A percentile compares a stretch with the other conserved stretches of the same genome.
Conservation (phyloP, 2,888 invertebrate genomes). For the Catocala sponsa region DNA sequence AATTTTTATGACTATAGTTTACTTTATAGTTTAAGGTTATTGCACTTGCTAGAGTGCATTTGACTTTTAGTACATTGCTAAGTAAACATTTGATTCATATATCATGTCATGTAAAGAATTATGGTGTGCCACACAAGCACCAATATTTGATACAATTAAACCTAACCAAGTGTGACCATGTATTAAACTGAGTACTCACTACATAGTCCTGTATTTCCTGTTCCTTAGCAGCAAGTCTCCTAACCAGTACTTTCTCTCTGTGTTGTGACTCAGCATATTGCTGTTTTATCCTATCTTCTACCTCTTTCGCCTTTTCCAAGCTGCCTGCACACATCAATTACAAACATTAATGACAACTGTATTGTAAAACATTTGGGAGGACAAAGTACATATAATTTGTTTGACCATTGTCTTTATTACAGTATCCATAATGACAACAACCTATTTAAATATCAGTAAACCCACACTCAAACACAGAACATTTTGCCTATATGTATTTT, state of each 20-base stretch:
- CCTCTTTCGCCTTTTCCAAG: slow-evolving; percentile 91
- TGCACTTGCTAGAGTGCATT: too few species aligned
- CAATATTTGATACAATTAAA: too few species aligned
- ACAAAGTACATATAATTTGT: not conserved
- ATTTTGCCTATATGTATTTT: slow-evolving; percentile 32
- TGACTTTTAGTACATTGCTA: too few species aligned
- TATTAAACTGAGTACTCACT: slow-evolving; percentile 88
- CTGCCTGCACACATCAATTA: slow-evolving; percentile 87
- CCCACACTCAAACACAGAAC: slow-evolving; percentile 27
- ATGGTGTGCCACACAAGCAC: too few species aligned
- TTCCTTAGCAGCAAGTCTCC: slow-evolving; percentile 97
- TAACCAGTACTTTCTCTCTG: slow-evolving; percentile 96
- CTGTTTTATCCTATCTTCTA: slow-evolving; percentile 93
- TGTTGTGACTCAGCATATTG: slow-evolving; percentile 96
- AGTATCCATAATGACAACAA: slow-evolving; percentile 18
- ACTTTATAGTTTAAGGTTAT: too few species aligned
- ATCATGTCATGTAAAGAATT: too few species aligned
- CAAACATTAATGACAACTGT: slow-evolving; percentile 30
- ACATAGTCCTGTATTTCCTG: slow-evolving; percentile 98
- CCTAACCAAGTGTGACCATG: not conserved
- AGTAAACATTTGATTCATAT: too few species aligned
- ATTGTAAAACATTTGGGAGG: not conserved
- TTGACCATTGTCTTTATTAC: slow-evolving; percentile 13
- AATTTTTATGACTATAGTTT: too few species aligned
- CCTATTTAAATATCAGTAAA: slow-evolving; percentile 28